A percentile compares a stretch with the other conserved stretches of the same genome.
Evolutionary conservation across 1,140 invertebrate genomes (phyloP).

Genomic region (Drosophila takahashii): DNA sequence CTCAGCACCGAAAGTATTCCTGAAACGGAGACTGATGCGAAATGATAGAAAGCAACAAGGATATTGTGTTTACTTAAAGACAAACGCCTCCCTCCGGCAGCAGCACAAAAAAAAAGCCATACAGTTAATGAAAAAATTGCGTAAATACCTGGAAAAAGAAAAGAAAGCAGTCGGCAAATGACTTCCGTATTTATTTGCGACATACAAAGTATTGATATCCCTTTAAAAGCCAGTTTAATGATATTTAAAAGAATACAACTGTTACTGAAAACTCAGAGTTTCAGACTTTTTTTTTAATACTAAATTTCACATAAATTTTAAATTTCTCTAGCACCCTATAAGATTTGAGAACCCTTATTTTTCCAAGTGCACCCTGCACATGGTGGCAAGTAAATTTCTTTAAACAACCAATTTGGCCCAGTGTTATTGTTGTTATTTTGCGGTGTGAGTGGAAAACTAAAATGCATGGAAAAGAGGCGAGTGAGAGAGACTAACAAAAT

Average conservation of each 20-base stretch:
- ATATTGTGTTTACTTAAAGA: conserved; percentile 45
- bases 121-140: conserved; percentile 20
- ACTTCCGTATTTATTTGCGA: no score
- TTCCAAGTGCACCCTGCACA: not conserved
- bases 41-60: conserved; percentile 18
- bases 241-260: no score
- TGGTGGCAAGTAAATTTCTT: not conserved
- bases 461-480: not conserved
- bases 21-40: conserved; percentile 20
- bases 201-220: no score
- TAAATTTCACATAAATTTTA: no score
- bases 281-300: no score
- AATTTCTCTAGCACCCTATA: no score
- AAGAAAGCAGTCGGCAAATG: no score
- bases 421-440: conserved; percentile 15
- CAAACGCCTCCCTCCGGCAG: not conserved
- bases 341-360: not conserved
- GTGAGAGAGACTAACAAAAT: conserved; percentile 16
- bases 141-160: not conserved
- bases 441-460: conserved; percentile 8
- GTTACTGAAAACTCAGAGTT: no score
- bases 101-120: not conserved
- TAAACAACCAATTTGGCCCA: conserved; percentile 18
- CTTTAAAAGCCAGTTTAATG: no score
- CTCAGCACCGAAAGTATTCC: conserved; percentile 24